Conservation (phyloP, 2,797 vertebrate genomes). For the Periophthalmus magnuspinnatus region DNA sequence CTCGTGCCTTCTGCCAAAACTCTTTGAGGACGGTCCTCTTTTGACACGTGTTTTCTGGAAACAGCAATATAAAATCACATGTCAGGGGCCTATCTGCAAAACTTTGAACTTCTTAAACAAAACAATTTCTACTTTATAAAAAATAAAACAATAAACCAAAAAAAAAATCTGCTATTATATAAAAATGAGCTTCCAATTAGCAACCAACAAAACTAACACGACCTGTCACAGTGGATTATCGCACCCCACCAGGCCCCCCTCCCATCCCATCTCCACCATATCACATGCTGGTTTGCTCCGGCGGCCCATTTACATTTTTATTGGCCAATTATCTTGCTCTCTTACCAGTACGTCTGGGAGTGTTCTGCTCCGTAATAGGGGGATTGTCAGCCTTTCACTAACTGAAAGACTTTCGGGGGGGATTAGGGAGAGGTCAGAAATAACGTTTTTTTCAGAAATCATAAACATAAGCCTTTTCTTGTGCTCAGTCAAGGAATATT, state of each 20-base stretch:
- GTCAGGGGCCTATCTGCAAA: not conserved
- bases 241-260: slow-evolving; percentile 26
- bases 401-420: slow-evolving; percentile 74
- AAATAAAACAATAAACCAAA: slow-evolving; percentile 39
- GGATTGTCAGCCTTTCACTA: slow-evolving; percentile 67
- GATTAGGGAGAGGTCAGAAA: slow-evolving; percentile 75
- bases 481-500: slow-evolving; percentile 57
- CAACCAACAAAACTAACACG: slow-evolving; percentile 71
- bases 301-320: slow-evolving; percentile 80
- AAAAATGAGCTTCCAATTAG: slow-evolving; percentile 68
- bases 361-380: slow-evolving; percentile 61
- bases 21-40: not conserved
- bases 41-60: not conserved
- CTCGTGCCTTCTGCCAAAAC: not conserved
- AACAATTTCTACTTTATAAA: slow-evolving; percentile 20
- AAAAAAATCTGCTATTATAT: slow-evolving; percentile 54
- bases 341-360: slow-evolving; percentile 57
- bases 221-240: slow-evolving; percentile 76
- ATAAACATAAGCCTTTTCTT: slow-evolving; percentile 69
- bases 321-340: slow-evolving; percentile 79
- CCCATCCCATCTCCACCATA: slow-evolving; percentile 35
- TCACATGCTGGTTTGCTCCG: slow-evolving; percentile 69
- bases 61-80: not conserved
- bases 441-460: slow-evolving; percentile 71
- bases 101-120: not conserved